phyloP scores from a whole-genome alignment of 1,140 invertebrate genomes.

The Cylas formicarius region DNA sequence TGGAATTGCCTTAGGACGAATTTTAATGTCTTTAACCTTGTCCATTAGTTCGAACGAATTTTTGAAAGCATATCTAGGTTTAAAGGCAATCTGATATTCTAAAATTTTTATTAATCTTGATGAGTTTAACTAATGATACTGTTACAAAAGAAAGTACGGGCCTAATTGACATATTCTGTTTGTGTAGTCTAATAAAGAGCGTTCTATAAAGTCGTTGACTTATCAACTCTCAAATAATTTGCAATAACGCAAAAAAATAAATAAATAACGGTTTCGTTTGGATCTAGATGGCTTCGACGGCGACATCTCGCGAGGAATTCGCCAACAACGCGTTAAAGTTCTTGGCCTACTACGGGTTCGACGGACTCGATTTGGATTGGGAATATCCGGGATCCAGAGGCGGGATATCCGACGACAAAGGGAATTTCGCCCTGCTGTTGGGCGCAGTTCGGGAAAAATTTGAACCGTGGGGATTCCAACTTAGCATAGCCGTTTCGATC shows the following conservation, averaged over 20 bases:
- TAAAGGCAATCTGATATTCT: too few relatives aligned
- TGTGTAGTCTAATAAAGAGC: too few relatives aligned
- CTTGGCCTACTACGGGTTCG: slow-evolving; percentile 58
- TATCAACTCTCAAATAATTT: too few relatives aligned
- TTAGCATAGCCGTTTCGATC: slow-evolving; percentile 49
- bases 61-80: too few relatives aligned
- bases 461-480: slow-evolving; percentile 37
- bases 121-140: too few relatives aligned
- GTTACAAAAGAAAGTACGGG: too few relatives aligned
- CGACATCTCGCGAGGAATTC: slow-evolving; percentile 46
- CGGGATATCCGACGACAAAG: slow-evolving; percentile 45
- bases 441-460: slow-evolving; percentile 47
- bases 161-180: too few relatives aligned
- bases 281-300: slow-evolving; percentile 42
- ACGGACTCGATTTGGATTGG: slow-evolving; percentile 80
- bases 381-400: slow-evolving; percentile 68
- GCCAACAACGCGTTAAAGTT: slow-evolving; percentile 53
- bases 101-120: too few relatives aligned
- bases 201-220: too few relatives aligned
- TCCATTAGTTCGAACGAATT: too few relatives aligned
- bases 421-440: slow-evolving; percentile 46
- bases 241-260: not conserved
- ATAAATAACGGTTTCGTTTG: slow-evolving; percentile 2
- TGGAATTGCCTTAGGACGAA: too few relatives aligned
- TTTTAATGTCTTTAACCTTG: too few relatives aligned